Base-by-base conservation (phyloP, 1,140 invertebrate species). In the Cydia fagiglandana region DNA sequence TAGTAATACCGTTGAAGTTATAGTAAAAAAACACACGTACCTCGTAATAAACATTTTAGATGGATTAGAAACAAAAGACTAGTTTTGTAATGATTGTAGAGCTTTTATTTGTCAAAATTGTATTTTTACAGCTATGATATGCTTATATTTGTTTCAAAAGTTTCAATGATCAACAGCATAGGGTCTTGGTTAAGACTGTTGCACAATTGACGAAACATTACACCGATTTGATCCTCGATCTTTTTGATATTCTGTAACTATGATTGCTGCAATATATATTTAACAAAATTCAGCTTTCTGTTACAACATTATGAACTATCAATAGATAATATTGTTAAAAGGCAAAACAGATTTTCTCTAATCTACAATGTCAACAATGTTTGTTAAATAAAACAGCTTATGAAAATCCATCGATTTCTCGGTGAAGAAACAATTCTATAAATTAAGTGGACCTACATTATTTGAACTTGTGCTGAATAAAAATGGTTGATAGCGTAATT, bases 51-150 rank as follows among this genome's bases (percentile, higher is more conserved):
- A 15, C 24, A 34, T 30, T 12, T 3, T 34, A 34, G 13, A 6
- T 9, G 30, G 30, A 38, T 70, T n/a, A 41, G 79, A 88, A 86
- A 86, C 79, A 90, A 90, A 88, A 73, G 86, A 81, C 80, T 3
- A 80, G 76, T 84, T 85, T 78, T 86, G 87, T 90, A 91, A 92
- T 93, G 93, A 93, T 94, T 94, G 92, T 94, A 95, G 93, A 94
- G 91, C 92, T 94, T 95, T 95, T 95, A 94, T 95, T 95, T 94
- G 94, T 95, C 94, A 95, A 95, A 94, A 95, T 94, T 94, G 94
- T 94, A 93, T 93, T 94, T 94, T 96, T 96, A 96, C 95, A 96
- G 95, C 95, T 96, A 96, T 96, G 95, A 96, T 96, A 96, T 96
- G 95, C 96, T 96, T 96, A 95, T 94, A 95, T 95, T 96, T 94